These are phyloP conservation scores for Cynoglossus semilaevis DNA, from an alignment of 2,113 vertebrate genomes.

Conservation along the genomic window DNA sequence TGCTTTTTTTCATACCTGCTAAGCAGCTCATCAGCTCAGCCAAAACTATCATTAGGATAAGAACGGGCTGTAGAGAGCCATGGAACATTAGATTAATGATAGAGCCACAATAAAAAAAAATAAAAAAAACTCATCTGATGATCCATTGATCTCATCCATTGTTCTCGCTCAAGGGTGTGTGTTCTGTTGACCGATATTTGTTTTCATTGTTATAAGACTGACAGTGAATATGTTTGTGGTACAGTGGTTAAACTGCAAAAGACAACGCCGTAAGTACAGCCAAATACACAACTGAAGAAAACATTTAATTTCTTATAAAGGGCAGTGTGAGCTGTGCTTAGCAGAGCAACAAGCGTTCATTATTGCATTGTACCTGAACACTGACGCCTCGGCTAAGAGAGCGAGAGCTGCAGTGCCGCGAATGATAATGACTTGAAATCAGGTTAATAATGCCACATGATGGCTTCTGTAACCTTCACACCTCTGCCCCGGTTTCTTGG, in stretches of 20 bases:
- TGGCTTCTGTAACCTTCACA: constrained; percentile 22
- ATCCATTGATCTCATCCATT: constrained; percentile 7
- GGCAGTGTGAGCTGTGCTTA: constrained; percentile 41
- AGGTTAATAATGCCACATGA: constrained; percentile 34
- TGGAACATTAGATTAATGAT: constrained; percentile 51
- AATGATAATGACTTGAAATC: constrained; percentile 50
- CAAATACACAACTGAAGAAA: constrained; percentile 33
- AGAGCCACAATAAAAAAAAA: constrained; percentile 24
- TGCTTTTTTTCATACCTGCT: constrained; percentile 42
- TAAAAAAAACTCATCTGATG: constrained; percentile 26
- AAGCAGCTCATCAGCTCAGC: constrained; percentile 47
- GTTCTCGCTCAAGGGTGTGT: neutral
- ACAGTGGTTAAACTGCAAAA: constrained; percentile 8
- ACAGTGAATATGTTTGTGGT: neutral
- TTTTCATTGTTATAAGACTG: neutral
- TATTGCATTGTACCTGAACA: constrained; percentile 56
- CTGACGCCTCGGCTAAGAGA: constrained; percentile 23
- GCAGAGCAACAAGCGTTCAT: constrained; percentile 48
- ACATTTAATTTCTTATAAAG: constrained; percentile 65
- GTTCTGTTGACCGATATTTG: neutral
- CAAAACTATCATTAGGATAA: constrained; percentile 55
- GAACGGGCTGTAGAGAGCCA: constrained; percentile 29
- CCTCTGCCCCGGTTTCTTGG: constrained; percentile 16
- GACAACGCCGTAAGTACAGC: constrained; percentile 4
- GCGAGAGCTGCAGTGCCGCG: constrained; percentile 9